Evolutionary conservation across 1,140 invertebrate genomes (phyloP).

Genomic region (Asbolus verrucosus): DNA sequence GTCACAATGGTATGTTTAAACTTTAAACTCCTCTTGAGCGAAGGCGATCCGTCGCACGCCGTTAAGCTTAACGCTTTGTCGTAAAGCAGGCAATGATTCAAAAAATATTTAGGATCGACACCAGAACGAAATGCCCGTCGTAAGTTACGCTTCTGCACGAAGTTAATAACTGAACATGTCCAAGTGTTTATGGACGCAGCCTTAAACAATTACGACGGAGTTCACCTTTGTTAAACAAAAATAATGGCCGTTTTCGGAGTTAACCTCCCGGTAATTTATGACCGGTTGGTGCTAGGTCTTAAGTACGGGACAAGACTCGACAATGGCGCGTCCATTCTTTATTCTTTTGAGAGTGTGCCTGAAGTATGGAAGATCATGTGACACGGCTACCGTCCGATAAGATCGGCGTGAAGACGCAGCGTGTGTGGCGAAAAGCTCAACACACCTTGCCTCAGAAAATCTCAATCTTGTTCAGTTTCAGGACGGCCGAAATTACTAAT

Average conservation of each 20-base stretch:
- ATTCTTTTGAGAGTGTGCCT: slow-evolving; percentile 39
- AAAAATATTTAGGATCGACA: slow-evolving; percentile 10
- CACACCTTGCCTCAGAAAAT: slow-evolving; percentile 14
- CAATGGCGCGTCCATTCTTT: slow-evolving; percentile 36
- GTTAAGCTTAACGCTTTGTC: neutral
- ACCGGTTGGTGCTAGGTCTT: no score
- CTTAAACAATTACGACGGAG: slow-evolving; percentile 20
- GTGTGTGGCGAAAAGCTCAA: slow-evolving; percentile 41
- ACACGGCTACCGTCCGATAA: slow-evolving; percentile 42
- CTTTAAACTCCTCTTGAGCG: no score
- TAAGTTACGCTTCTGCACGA: slow-evolving; percentile 2
- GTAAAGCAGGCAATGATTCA: neutral
- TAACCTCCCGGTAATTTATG: no score
- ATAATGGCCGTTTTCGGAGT: neutral
- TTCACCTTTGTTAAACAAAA: no score
- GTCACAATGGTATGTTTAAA: no score
- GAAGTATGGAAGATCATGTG: slow-evolving; percentile 41
- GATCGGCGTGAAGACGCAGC: slow-evolving; percentile 40
- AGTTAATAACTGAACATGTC: slow-evolving; percentile 18
- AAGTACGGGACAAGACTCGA: slow-evolving; percentile 10
- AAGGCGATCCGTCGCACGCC: no score
- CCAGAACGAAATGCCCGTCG: slow-evolving; percentile 2
- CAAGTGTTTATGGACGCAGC: slow-evolving; percentile 13
- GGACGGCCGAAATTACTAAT: slow-evolving; percentile 14
- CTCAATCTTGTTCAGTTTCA: slow-evolving; percentile 19